Conservation (phyloP, 2,113 vertebrate species). For the Pavo muticus region DNA sequence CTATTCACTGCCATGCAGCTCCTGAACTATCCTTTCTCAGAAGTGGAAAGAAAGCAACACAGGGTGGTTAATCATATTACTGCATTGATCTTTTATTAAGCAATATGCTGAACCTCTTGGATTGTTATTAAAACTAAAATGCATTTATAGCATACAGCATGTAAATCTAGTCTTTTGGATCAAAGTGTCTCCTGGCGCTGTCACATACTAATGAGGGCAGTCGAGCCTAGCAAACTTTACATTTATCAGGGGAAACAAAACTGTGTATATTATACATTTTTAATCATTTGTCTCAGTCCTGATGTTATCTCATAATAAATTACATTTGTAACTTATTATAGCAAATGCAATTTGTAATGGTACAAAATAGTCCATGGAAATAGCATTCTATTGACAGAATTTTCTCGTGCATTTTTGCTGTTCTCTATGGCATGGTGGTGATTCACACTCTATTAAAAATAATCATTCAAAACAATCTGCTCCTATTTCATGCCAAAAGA, state of each 20-base stretch:
- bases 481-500: background rate
- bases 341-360: conserved; percentile 20
- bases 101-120: conserved; percentile 55
- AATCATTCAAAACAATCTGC: background rate
- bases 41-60: conserved; percentile 50
- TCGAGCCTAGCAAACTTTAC: conserved; percentile 16
- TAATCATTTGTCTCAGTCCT: conserved; percentile 35
- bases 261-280: conserved; percentile 38
- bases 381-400: conserved; percentile 35
- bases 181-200: conserved; percentile 18
- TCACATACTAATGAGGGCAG: conserved; percentile 14
- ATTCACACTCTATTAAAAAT: conserved; percentile 44
- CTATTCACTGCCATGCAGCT: conserved; percentile 8
- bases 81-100: conserved; percentile 55
- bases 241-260: conserved; percentile 42
- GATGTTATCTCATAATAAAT: conserved; percentile 52
- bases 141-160: conserved; percentile 30
- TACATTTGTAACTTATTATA: conserved; percentile 40
- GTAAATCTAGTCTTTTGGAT: conserved; percentile 28
- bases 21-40: conserved; percentile 38
- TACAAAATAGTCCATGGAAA: conserved; percentile 32
- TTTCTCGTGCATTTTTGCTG: background rate
- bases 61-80: conserved; percentile 55
- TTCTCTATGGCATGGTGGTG: background rate
- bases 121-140: conserved; percentile 50